Evolutionary conservation across 2,888 invertebrate species (phyloP).

Genomic region (Acheta domesticus): DNA sequence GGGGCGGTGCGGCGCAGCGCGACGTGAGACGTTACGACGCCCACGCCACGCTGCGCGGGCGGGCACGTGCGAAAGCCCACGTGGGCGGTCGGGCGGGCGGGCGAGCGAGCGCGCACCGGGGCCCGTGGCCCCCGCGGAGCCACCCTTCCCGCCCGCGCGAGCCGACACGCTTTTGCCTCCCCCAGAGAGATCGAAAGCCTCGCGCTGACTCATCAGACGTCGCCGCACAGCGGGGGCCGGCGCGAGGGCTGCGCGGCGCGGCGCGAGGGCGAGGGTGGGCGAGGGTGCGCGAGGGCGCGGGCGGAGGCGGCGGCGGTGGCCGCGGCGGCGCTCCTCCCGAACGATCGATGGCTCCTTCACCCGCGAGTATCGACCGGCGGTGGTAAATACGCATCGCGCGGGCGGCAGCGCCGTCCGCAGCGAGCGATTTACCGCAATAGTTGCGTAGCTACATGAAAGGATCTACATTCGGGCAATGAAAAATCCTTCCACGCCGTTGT

Average conservation of each 20-base stretch:
- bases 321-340: background rate
- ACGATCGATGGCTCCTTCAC: conserved; percentile 8
- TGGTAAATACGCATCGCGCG: background rate
- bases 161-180: background rate
- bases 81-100: background rate
- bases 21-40: background rate
- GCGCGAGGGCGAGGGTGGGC: background rate
- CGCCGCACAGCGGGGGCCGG: background rate
- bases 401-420: background rate
- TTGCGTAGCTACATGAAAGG: no score
- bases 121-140: background rate
- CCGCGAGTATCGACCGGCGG: background rate
- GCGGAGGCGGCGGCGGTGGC: background rate
- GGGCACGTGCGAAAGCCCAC: background rate
- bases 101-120: background rate
- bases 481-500: no score
- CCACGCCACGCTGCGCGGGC: background rate
- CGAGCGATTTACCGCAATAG: no score
- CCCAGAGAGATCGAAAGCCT: background rate
- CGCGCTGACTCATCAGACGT: conserved; percentile 18
- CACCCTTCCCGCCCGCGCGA: background rate
- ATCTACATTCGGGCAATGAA: no score
- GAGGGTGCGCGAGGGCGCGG: background rate
- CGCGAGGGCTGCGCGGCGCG: background rate
- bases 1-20: background rate